These are phyloP conservation scores for Blera fallax DNA, from an alignment of 2,888 invertebrate species.

Conservation along the genomic window DNA sequence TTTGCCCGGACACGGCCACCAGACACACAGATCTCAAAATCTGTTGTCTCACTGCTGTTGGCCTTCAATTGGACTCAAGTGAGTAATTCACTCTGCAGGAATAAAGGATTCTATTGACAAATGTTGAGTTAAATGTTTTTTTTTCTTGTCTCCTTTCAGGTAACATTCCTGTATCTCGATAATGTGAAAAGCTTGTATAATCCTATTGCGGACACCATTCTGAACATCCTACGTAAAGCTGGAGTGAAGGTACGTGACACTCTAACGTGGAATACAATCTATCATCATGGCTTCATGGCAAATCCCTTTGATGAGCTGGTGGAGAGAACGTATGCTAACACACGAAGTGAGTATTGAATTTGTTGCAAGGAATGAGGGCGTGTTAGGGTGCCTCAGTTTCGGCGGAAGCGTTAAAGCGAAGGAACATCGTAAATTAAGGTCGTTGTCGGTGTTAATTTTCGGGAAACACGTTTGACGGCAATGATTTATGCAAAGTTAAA, in stretches of 20 bases:
- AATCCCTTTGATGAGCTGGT: slow-evolving; percentile 94
- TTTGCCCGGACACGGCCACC: slow-evolving; percentile 96
- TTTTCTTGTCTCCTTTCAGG: slow-evolving; percentile 82
- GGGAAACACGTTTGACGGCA: slow-evolving; percentile 27
- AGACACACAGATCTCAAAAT: slow-evolving; percentile 96
- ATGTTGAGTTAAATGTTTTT: slow-evolving; percentile 8
- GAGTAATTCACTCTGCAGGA: slow-evolving; percentile 77
- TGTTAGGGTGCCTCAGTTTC: neutral
- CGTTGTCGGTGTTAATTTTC: slow-evolving; percentile 51
- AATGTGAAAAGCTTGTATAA: slow-evolving; percentile 89
- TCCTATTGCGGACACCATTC: slow-evolving; percentile 90
- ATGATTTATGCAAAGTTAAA: slow-evolving; percentile 48
- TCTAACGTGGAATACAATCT: slow-evolving; percentile 87
- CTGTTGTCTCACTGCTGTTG: slow-evolving; percentile 92
- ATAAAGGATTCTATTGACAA: neutral
- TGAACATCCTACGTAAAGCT: slow-evolving; percentile 87
- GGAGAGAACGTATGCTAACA: slow-evolving; percentile 90
- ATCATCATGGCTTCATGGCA: slow-evolving; percentile 90
- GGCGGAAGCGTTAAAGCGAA: neutral
- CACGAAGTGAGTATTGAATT: slow-evolving; percentile 89
- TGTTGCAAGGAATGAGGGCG: neutral
- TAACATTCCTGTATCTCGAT: slow-evolving; percentile 92
- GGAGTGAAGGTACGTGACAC: slow-evolving; percentile 87
- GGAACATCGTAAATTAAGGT: slow-evolving; percentile 32
- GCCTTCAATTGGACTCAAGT: slow-evolving; percentile 96